Evolutionary conservation across 2,797 vertebrate genomes (phyloP), one percentile per base, ranked within the genome.

Genomic region (Novumbra hubbsi): DNA sequence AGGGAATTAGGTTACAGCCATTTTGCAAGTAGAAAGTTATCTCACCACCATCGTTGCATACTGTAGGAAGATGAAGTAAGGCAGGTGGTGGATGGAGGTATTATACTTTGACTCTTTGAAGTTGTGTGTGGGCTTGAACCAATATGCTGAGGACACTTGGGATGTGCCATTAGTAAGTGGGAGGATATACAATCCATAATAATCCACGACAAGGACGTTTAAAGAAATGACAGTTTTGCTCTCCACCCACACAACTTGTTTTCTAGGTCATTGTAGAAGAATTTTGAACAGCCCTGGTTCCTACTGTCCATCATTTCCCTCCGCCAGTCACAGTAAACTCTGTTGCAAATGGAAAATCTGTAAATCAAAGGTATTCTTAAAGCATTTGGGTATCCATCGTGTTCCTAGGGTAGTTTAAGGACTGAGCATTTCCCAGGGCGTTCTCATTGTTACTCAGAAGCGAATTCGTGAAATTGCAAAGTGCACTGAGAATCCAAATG

Each of bases 191-290:
- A 27, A 77, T 57, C 65, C 71, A 72, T 72, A 76, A 76, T 71
- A 81, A 70, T 49, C 55, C 73, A 79, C 72, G 55, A 79, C 73
- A 78, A 83, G 78, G 64, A 75, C 72, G 69, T 73, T 78, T 69
- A 49, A 71, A 50, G 69, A 70, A 60, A 74, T 76, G 68, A 75
- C 63, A 71, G 76, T 71, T 79, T 68, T 73, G 63, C 79, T 81
- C 63, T 79, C 83, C 71, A 73, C 79, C 80, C 79, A 85, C 83
- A 71, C 63, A 73, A 49, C 76, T 79, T 85, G 75, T 85, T 80
- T 81, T 67, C 66, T 50, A 62, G 62, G 71, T 72, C 74, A 52
- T 73, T 75, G 75, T 73, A 79, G 73, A 77, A 74, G 78, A 71
- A 75, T 65, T 63, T 30, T 5, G 16, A 32, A 65, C 74, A 49